phyloP scores from a whole-genome alignment of 2,797 vertebrate species.

The Acrossocheilus wenchowensis region DNA sequence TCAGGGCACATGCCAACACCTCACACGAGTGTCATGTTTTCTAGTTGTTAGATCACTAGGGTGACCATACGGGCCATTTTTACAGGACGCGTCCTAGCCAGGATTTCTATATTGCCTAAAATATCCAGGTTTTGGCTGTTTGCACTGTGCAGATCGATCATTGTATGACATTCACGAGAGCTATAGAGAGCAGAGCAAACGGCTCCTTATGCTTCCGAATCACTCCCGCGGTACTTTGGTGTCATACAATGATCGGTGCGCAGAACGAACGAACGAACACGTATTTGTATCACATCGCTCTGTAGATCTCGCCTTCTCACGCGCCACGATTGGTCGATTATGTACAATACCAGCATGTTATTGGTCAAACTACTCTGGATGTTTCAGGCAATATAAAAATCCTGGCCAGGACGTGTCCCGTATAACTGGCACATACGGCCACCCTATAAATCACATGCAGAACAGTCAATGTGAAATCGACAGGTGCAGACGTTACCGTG shows the following conservation, averaged over 20 bases:
- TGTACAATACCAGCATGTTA: neutral
- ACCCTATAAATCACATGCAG: neutral
- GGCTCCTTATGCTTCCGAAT: no score
- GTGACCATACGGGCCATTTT: neutral
- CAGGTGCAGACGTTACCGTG: slow-evolving; percentile 72
- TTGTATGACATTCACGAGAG: neutral
- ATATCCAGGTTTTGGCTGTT: neutral
- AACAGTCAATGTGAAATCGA: neutral
- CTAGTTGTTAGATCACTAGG: neutral
- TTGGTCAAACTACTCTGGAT: neutral
- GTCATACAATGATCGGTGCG: neutral
- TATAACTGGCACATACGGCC: neutral
- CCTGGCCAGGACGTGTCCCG: neutral
- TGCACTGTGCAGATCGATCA: neutral
- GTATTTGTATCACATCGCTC: neutral
- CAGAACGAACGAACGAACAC: no score
- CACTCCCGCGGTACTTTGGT: neutral
- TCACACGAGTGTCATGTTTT: neutral
- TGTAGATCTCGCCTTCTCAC: neutral
- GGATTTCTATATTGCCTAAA: neutral
- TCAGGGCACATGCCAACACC: slow-evolving; percentile 9
- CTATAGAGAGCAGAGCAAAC: neutral
- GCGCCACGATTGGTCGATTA: neutral
- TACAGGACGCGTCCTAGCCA: neutral
- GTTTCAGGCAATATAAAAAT: neutral